These are phyloP conservation scores for Noctua pronuba DNA, from an alignment of 2,888 invertebrate species.

Conservation along the genomic window DNA sequence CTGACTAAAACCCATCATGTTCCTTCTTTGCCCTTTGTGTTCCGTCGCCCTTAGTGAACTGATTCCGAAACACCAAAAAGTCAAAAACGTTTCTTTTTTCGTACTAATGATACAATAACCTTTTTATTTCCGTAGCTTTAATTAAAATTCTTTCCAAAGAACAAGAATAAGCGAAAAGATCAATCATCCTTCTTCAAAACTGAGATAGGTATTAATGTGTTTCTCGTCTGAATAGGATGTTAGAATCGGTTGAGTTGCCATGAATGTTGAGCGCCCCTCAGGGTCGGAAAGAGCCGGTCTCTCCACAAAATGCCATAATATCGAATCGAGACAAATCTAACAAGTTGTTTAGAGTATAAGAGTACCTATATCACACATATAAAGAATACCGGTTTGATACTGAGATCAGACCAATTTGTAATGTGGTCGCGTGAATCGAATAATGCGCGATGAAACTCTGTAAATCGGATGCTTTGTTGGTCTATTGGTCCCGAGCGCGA, in stretches of 20 bases:
- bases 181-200: conserved; percentile 29
- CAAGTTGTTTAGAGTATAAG: conserved; percentile 17
- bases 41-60: background rate
- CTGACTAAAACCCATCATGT: no score
- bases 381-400: conserved; percentile 52
- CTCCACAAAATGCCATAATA: conserved; percentile 47
- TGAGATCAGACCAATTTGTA: conserved; percentile 32
- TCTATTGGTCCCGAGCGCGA: background rate
- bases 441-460: background rate
- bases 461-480: background rate
- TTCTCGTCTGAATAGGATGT: conserved; percentile 27
- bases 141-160: conserved; percentile 31
- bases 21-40: no score
- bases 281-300: conserved; percentile 12
- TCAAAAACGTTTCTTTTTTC: background rate
- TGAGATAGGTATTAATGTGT: conserved; percentile 31
- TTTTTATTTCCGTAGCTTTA: conserved; percentile 31
- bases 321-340: conserved; percentile 20
- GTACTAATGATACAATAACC: background rate
- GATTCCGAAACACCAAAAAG: conserved; percentile 1
- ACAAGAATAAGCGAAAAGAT: conserved; percentile 22
- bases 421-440: conserved; percentile 17
- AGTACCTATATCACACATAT: conserved; percentile 8
- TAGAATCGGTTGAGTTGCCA: conserved; percentile 13
- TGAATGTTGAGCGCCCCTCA: conserved; percentile 15